Evolutionary conservation across 2,113 vertebrate genomes (phyloP).

Genomic region (Lycocorax pyrrhopterus): DNA sequence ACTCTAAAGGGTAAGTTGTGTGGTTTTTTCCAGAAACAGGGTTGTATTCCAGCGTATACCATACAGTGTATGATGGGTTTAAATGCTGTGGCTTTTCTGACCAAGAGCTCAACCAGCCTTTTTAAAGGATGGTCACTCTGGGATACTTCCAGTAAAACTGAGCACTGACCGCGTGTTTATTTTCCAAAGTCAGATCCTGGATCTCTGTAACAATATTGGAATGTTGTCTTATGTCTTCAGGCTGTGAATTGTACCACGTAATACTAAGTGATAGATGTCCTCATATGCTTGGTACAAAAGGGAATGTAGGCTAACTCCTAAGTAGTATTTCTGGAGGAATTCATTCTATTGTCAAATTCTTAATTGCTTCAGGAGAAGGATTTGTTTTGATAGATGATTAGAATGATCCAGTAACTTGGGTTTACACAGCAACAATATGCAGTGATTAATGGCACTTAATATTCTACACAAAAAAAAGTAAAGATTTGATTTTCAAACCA

Average conservation of each 20-base stretch:
- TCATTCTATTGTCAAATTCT: not conserved
- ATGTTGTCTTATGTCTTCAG: not conserved
- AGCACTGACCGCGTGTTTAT: accelerated
- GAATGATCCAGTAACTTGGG: not conserved
- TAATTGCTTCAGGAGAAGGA: not conserved
- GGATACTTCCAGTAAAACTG: not conserved
- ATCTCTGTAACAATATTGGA: not conserved
- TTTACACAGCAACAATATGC: not conserved
- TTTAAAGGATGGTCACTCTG: not conserved
- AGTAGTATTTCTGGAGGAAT: not conserved
- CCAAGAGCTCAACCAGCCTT: not conserved
- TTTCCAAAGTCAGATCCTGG: not conserved
- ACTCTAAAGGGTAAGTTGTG: not conserved
- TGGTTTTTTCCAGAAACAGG: not conserved
- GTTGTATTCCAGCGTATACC: not conserved
- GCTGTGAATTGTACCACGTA: not conserved
- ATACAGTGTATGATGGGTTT: not conserved
- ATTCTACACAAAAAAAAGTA: not conserved
- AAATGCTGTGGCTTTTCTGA: not conserved
- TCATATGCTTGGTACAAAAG: not conserved
- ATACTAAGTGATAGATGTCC: not conserved
- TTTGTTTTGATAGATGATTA: not conserved
- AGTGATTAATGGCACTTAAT: not conserved
- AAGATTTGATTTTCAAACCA: not conserved
- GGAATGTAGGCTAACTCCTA: not conserved